Evolutionary conservation across 2,113 vertebrate genomes (phyloP).

Genomic region (Dascyllus trimaculatus): DNA sequence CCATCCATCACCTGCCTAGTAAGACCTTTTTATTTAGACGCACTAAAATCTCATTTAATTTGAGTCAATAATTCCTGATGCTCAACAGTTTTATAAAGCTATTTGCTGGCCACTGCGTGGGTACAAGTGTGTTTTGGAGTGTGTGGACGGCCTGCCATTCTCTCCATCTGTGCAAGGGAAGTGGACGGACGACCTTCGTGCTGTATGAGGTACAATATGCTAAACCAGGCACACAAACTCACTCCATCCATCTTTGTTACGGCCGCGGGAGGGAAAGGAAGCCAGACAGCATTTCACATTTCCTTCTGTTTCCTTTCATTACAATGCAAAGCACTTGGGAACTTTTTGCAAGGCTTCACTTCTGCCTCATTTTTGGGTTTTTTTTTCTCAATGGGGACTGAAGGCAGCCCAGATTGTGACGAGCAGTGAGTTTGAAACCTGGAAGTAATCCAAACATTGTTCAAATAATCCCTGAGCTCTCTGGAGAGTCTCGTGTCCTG

Average conservation of each 20-base stretch:
- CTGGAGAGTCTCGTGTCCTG: conserved; percentile 22
- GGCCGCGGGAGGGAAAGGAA: conserved; percentile 32
- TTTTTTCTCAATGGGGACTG: conserved; percentile 7
- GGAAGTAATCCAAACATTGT: conserved; percentile 48
- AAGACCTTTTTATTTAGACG: conserved; percentile 39
- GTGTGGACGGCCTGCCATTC: conserved; percentile 22
- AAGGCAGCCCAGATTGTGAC: conserved; percentile 28
- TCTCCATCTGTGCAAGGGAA: conserved; percentile 27
- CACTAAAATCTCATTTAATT: conserved; percentile 57
- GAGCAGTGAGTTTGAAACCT: conserved; percentile 36
- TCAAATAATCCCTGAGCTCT: conserved; percentile 47
- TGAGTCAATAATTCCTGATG: conserved; percentile 52
- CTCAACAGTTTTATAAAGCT: conserved; percentile 30
- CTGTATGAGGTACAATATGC: conserved; percentile 37
- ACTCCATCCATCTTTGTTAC: conserved; percentile 59
- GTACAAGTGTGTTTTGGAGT: conserved; percentile 17
- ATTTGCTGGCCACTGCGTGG: conserved; percentile 24
- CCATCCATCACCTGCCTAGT: conserved; percentile 24
- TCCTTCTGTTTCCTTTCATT: conserved; percentile 52
- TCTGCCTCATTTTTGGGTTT: conserved; percentile 9
- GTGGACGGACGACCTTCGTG: conserved; percentile 67
- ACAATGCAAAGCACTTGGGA: conserved; percentile 37
- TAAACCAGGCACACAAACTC: conserved; percentile 3
- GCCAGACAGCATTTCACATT: conserved; percentile 34
- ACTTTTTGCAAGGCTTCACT: conserved; percentile 35